Evolutionary conservation across 2,888 invertebrate species (phyloP).

Genomic region (Synergus gifuensis): DNA sequence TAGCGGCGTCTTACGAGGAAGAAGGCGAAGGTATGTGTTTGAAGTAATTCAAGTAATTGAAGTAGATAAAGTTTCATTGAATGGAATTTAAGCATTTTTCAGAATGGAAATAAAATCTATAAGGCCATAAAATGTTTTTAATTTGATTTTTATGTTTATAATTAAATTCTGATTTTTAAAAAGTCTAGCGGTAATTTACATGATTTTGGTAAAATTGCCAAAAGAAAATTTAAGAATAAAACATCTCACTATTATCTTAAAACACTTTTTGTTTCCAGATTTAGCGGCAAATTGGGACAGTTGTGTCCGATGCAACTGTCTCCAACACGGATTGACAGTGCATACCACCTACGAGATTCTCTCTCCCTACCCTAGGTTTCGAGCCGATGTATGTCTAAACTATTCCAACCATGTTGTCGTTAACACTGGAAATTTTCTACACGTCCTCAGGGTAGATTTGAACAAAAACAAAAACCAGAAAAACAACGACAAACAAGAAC

Average conservation of each 20-base stretch:
- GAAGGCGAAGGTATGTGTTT: constrained; percentile 73
- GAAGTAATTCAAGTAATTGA: neutral
- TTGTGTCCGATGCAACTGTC: constrained; percentile 86
- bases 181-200: neutral
- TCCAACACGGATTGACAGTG: constrained; percentile 93
- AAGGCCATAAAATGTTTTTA: neutral
- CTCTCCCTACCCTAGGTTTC: constrained; percentile 89
- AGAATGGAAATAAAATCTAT: neutral
- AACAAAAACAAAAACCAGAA: constrained; percentile 71
- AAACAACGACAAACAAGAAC: constrained; percentile 73
- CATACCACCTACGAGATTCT: constrained; percentile 95
- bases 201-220: neutral
- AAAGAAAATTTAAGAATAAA: neutral
- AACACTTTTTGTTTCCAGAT: constrained; percentile 69
- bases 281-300: constrained; percentile 79
- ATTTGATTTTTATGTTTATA: neutral
- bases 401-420: constrained; percentile 88
- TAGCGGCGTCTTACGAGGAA: constrained; percentile 79
- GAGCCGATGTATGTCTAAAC: constrained; percentile 84
- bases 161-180: neutral
- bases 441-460: constrained; percentile 85
- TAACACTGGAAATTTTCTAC: constrained; percentile 91
- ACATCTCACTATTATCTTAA: constrained; percentile 17
- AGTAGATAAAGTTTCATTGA: neutral
- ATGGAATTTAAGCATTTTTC: neutral